Base-by-base conservation (phyloP, 2,113 vertebrate species). In the Phoxinus phoxinus region DNA sequence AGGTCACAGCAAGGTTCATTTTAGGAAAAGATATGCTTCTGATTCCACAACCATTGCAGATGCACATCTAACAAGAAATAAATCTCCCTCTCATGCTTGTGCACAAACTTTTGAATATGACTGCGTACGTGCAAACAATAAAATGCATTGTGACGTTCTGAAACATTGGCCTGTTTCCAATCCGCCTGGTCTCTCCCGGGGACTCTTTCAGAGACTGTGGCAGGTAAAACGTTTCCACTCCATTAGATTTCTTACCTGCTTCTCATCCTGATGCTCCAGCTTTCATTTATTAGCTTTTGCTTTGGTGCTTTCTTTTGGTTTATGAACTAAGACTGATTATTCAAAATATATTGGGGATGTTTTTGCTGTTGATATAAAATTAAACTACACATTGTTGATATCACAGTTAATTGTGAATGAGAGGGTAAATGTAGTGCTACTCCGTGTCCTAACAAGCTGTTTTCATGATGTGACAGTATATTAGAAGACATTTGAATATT, bases 121-220 rank as follows among this genome's bases (percentile, higher is more conserved):
- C 9, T 9, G 58, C 53, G 46, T 56, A 30, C 5, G 11, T 48
- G 41, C 41, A 65, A 48, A 41, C 59, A 69, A 75, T 37, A 27
- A 41, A 56, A 72, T 3, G 30, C 21, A 51, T 77, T 44, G 37
- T 80, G 78, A 46, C n/a, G 30, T 65, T 81, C 58, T 30, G 78
- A 46, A 81, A 81, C n/a, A 17, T 81, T 81, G 78, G 78, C 78
- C 78, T 63, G 35, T 44, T 46, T 81, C 78, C 78, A 63, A 6
- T 46, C 15, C 11, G 2, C 41, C n/a, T 12, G 8, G 59, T n/a
- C n/a, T 59, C 32, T 79, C 76, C 12, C 0, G 53, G 76, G 76
- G 58, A 41, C 56, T 61, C 23, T 59, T 41, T 25, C 53, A 61
- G 32, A 41, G 37, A 46, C 8, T 63, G 58, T 63, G 58, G 58